Evolutionary conservation across 2,797 vertebrate genomes (phyloP), one percentile per base, ranked within the genome.

Genomic region (Pelodytes ibericus): DNA sequence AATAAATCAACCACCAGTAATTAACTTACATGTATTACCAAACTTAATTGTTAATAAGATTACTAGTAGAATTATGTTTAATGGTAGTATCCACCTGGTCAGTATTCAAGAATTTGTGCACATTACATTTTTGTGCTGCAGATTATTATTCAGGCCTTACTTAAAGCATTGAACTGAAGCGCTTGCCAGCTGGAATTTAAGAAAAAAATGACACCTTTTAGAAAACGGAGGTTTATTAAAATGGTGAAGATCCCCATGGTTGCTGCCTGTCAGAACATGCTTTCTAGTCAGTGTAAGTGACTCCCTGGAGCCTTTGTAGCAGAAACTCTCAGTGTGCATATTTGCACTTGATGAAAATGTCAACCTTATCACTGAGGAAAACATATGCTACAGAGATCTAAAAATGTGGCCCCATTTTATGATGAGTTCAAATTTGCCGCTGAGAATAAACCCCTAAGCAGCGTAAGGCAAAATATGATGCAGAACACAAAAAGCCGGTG

Each of bases 341-440:
- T 83, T 83, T 83, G 76, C 72, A 80, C 30, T 69, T 77, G 82
- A 82, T 79, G 71, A 80, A 83, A 87, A 86, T 84, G 72, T 79
- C 80, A 85, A 18, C 44, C 57, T 63, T 81, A 82, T 85, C 77
- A 76, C 80, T 31, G 10, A 79, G 60, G 10, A 84, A 67, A 71
- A 69, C 81, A 81, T 77, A 81, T 61, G 82, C 77, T 78, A 79
- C 20, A 29, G 71, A 67, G 25, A 58, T 83, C 66, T 80, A 70
- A 72, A 84, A 83, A 71, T 0, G 0, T 2, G 61, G 20, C 60
- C 66, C 41, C 69, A 26, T 74, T 79, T 81, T 30, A 63, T 58
- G 80, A 68, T 58, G 79, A 82, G 74, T 81, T 79, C 70, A 77
- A 70, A 80, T 83, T 72, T 80, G 74, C 75, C 16, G 7, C 61